phyloP scores from a whole-genome alignment of 2,888 invertebrate species.

The Lepas anatifera region DNA sequence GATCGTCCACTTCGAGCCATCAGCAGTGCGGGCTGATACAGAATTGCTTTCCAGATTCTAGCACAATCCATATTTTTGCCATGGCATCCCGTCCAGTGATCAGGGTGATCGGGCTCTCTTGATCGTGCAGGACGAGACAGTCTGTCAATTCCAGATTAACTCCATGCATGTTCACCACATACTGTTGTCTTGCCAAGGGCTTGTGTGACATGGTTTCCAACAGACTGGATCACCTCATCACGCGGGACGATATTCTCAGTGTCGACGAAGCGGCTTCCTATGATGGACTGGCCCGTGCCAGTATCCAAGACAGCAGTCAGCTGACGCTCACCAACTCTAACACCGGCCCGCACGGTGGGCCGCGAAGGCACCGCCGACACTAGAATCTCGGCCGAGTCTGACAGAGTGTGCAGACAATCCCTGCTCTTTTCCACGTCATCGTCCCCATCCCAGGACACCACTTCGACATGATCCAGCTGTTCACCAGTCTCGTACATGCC shows the following conservation, averaged over 20 bases:
- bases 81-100: not conserved
- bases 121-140: not conserved
- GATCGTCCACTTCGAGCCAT: not conserved
- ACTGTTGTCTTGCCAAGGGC: not conserved
- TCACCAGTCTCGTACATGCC: no score
- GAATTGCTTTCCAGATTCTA: not conserved
- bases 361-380: no score
- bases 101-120: not conserved
- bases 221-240: not conserved
- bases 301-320: not conserved
- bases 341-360: not conserved
- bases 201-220: not conserved
- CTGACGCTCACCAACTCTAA: not conserved
- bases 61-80: not conserved
- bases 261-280: not conserved
- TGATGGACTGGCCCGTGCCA: not conserved
- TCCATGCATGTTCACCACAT: not conserved
- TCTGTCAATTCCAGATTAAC: not conserved
- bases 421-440: not conserved
- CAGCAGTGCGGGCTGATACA: not conserved
- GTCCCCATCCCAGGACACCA: not conserved
- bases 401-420: no score
- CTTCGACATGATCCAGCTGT: not conserved
- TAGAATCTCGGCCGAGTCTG: no score
- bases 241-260: not conserved